phyloP scores from a whole-genome alignment of 2,113 vertebrate species.

The Gorsachius goisagi region DNA sequence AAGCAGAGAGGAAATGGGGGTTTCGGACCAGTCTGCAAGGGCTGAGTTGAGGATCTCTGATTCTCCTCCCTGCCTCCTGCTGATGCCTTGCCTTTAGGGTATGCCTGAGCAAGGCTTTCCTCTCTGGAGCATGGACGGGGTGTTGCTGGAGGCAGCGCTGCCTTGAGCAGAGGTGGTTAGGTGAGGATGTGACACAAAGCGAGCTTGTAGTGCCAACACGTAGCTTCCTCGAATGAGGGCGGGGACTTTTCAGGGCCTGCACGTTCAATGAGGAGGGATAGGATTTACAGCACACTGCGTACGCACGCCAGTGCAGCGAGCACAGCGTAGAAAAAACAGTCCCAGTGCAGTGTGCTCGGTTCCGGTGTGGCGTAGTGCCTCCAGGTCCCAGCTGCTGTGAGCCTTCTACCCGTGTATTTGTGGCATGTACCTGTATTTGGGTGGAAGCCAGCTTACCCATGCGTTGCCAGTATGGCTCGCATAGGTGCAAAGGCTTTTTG shows the following conservation, averaged over 20 bases:
- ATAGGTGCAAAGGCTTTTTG: constrained; percentile 12
- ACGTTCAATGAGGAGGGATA: fast-evolving
- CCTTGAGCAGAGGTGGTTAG: not conserved
- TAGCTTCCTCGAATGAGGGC: not conserved
- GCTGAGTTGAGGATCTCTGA: not conserved
- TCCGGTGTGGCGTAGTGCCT: not conserved
- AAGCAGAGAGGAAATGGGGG: not conserved
- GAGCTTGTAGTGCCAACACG: not conserved
- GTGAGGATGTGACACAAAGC: not conserved
- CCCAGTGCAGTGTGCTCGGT: not conserved
- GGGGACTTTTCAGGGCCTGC: not conserved
- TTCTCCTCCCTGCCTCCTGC: not conserved
- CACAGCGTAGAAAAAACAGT: too few species aligned
- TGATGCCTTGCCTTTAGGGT: not conserved
- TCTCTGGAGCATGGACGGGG: too few species aligned
- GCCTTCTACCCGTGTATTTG: not conserved
- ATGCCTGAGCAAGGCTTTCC: fast-evolving
- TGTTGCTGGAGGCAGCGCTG: not conserved
- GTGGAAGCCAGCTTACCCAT: not conserved
- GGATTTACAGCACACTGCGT: not conserved
- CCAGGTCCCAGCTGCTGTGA: not conserved
- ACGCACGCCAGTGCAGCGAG: not conserved
- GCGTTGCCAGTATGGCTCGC: not conserved
- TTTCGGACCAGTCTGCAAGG: not conserved
- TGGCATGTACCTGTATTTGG: not conserved